These are phyloP conservation scores for Frieseomelitta varia DNA, from an alignment of 1,140 invertebrate genomes.

Conservation along the genomic window DNA sequence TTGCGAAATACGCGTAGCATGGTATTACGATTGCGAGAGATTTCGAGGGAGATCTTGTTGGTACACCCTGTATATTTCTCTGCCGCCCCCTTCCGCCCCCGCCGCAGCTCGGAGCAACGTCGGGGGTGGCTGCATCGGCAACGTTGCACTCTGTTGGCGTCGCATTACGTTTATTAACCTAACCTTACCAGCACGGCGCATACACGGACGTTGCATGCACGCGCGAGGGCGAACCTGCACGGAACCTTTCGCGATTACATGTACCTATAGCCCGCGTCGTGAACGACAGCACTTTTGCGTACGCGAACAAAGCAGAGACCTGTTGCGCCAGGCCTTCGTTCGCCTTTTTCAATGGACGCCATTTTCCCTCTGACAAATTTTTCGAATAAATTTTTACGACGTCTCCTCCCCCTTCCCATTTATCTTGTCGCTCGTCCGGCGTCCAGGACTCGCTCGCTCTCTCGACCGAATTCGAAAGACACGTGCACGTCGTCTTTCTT, in stretches of 20 bases:
- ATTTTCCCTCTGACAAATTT: conserved; percentile 32
- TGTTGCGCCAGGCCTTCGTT: conserved; percentile 52
- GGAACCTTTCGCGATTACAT: conserved; percentile 61
- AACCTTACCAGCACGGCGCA: conserved; percentile 48
- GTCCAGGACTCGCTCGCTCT: neutral
- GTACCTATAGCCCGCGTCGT: conserved; percentile 48
- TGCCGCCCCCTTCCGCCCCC: conserved; percentile 58
- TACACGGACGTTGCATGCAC: conserved; percentile 17
- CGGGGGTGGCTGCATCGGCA: conserved; percentile 66
- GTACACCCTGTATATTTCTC: conserved; percentile 57
- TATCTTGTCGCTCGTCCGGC: neutral
- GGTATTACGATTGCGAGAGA: neutral
- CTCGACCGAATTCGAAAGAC: neutral
- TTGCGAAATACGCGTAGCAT: no score
- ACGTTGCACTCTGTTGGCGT: conserved; percentile 59
- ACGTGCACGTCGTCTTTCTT: neutral
- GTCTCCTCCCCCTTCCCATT: neutral
- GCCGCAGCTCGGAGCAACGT: conserved; percentile 52
- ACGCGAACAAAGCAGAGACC: conserved; percentile 50
- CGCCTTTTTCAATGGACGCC: conserved; percentile 51
- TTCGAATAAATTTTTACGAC: conserved; percentile 17
- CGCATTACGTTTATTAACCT: conserved; percentile 68
- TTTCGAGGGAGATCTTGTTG: neutral
- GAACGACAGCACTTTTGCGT: conserved; percentile 60
- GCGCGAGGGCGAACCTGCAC: conserved; percentile 50